These are phyloP conservation scores for Agapostemon virescens DNA, from an alignment of 2,888 invertebrate species.

Conservation along the genomic window DNA sequence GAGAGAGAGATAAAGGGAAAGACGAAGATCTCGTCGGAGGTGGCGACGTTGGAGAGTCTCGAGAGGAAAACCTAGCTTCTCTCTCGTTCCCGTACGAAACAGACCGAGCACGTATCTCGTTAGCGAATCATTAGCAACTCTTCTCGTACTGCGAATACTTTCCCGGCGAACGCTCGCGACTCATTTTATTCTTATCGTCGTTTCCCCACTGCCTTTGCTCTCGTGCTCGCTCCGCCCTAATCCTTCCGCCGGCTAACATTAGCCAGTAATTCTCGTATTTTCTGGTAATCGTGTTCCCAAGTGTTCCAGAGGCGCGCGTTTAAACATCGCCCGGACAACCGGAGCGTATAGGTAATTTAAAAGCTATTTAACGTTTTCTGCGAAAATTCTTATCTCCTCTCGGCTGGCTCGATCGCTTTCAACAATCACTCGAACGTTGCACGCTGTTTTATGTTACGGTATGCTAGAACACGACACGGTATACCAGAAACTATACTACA, in stretches of 20 bases:
- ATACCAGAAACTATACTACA: too few species aligned
- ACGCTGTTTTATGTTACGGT: too few species aligned
- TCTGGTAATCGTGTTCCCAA: neutral
- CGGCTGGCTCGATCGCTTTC: too few species aligned
- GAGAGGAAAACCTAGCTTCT: conserved; percentile 53
- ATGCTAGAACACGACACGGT: too few species aligned
- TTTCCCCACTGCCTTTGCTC: conserved; percentile 23
- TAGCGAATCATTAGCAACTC: conserved; percentile 76
- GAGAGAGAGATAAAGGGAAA: conserved; percentile 9
- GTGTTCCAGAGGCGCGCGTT: too few species aligned
- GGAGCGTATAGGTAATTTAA: too few species aligned
- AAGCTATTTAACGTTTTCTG: too few species aligned
- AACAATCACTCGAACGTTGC: too few species aligned
- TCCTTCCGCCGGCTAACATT: neutral
- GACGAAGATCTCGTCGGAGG: conserved; percentile 31
- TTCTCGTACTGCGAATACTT: conserved; percentile 60
- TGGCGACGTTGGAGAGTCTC: conserved; percentile 39
- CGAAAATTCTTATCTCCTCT: too few species aligned
- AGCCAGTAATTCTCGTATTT: neutral
- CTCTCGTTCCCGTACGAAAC: conserved; percentile 58
- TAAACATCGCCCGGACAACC: too few species aligned
- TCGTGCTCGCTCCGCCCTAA: neutral
- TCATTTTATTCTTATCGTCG: conserved; percentile 28
- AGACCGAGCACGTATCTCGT: conserved; percentile 74
- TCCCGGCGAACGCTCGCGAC: conserved; percentile 48